Evolutionary conservation across 2,888 invertebrate species (phyloP).

Genomic region (Sepiola atlantica): DNA sequence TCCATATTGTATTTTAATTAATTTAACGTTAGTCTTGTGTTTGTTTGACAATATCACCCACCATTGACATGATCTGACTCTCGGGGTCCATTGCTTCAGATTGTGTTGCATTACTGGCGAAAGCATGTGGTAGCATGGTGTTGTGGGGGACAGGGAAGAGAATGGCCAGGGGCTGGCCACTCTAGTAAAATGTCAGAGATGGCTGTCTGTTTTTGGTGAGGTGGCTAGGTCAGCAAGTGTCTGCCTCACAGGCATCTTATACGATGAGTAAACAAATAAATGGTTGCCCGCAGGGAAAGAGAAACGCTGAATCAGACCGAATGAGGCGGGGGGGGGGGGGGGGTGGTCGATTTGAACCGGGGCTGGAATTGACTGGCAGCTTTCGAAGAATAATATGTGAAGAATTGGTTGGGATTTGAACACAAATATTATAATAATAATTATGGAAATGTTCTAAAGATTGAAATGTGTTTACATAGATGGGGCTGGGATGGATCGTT

Average conservation of each 20-base stretch:
- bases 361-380: neutral
- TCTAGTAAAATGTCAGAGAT: neutral
- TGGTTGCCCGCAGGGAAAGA: neutral
- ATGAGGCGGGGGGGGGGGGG: neutral
- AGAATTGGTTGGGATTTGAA: neutral
- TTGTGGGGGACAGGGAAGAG: no score
- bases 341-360: neutral
- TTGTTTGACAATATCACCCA: neutral
- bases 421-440: slow-evolving; percentile 20
- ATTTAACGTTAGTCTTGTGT: slow-evolving; percentile 6
- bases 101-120: slow-evolving; percentile 6
- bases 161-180: neutral
- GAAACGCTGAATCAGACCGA: neutral
- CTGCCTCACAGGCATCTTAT: slow-evolving; percentile 9
- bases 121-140: no score
- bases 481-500: neutral
- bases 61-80: slow-evolving; percentile 5
- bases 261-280: slow-evolving; percentile 1
- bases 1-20: slow-evolving; percentile 6
- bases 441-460: neutral
- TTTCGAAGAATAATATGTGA: neutral
- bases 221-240: slow-evolving; percentile 1
- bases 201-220: neutral
- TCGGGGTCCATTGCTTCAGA: neutral
- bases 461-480: neutral